Conservation (phyloP, 2,797 vertebrate genomes). For the Gymnocypris eckloni region DNA sequence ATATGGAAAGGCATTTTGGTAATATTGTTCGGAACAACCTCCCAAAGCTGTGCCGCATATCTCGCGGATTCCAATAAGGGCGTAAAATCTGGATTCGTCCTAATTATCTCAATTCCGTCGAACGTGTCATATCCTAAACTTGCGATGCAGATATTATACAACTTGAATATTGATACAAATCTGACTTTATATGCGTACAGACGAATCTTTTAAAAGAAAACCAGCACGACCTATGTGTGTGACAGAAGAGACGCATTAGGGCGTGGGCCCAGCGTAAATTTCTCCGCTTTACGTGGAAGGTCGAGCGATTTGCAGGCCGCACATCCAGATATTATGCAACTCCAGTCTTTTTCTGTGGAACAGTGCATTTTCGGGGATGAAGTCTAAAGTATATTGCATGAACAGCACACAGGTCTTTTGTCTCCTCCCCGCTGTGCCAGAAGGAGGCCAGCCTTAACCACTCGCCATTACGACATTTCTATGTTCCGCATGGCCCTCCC, state of each 20-base stretch:
- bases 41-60: not conserved
- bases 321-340: constrained; percentile 1
- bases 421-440: constrained; percentile 11
- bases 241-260: constrained; percentile 13
- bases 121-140: not conserved
- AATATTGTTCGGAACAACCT: not conserved
- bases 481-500: constrained; percentile 28
- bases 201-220: not conserved
- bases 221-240: not conserved
- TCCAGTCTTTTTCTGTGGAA: not conserved
- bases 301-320: constrained; percentile 19
- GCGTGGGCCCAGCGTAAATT: constrained; percentile 42
- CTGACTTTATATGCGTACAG: not conserved
- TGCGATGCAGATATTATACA: not conserved
- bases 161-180: not conserved
- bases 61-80: not conserved
- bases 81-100: not conserved
- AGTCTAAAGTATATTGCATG: constrained; percentile 5
- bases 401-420: constrained; percentile 23
- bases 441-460: constrained; percentile 34
- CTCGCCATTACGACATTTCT: constrained; percentile 41
- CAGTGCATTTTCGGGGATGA: not conserved
- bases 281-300: constrained; percentile 22
- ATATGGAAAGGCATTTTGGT: not conserved
- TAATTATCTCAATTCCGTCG: not conserved